These are phyloP conservation scores for Romanogobio albipinnatus DNA, from an alignment of 2,113 vertebrate genomes.

Conservation along the genomic window DNA sequence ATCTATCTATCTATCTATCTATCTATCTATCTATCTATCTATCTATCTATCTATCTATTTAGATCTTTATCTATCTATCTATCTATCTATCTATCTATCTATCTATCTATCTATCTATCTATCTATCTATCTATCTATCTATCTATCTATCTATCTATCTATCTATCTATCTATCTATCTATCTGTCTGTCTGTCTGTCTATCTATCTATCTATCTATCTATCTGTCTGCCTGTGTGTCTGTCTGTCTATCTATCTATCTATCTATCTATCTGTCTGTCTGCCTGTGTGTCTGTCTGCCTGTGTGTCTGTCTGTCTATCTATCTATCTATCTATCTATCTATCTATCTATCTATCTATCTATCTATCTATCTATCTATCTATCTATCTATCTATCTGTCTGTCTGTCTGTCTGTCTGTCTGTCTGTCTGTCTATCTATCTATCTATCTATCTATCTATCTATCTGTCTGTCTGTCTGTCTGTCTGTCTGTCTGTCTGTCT, in stretches of 20 bases:
- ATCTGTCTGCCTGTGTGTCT: background rate
- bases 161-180: too few relatives aligned
- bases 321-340: background rate
- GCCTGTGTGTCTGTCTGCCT: too few relatives aligned
- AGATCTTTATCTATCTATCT: background rate
- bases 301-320: background rate
- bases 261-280: too few relatives aligned
- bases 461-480: too few relatives aligned
- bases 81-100: too few relatives aligned
- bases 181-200: background rate
- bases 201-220: too few relatives aligned
- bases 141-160: background rate
- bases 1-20: background rate
- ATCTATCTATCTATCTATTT: too few relatives aligned
- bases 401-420: too few relatives aligned
- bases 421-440: too few relatives aligned
- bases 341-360: background rate
- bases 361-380: background rate
- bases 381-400: background rate
- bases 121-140: too few relatives aligned
- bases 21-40: background rate
- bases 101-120: background rate
- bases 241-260: background rate
- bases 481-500: too few relatives aligned
- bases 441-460: background rate